phyloP scores from a whole-genome alignment of 2,113 vertebrate species.

The Trematocara variabile region DNA sequence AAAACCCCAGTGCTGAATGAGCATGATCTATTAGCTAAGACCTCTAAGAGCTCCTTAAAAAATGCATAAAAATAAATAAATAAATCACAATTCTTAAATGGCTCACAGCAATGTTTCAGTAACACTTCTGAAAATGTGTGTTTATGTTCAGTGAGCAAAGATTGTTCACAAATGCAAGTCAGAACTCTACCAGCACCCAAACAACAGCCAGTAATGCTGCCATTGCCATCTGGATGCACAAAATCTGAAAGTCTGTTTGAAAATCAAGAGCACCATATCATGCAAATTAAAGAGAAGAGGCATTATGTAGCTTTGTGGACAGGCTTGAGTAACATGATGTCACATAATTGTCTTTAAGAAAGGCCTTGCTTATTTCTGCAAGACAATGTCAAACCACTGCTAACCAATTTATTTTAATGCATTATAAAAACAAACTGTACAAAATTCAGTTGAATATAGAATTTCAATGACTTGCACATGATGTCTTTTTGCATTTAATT shows the following conservation, averaged over 20 bases:
- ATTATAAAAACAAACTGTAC: neutral
- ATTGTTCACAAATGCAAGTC: neutral
- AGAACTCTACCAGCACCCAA: neutral
- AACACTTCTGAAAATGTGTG: neutral
- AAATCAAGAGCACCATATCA: neutral
- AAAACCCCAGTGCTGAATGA: accelerated
- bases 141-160: neutral
- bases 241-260: neutral
- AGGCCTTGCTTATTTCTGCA: neutral
- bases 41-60: neutral
- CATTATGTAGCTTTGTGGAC: neutral
- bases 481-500: neutral
- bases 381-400: neutral
- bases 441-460: neutral
- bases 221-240: neutral
- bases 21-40: neutral
- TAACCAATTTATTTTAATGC: neutral
- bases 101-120: neutral
- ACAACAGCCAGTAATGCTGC: neutral
- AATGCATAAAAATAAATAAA: neutral
- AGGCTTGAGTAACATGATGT: neutral
- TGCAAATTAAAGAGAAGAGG: neutral
- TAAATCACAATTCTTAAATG: neutral
- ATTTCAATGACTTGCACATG: neutral
- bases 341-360: neutral